Evolutionary conservation across 1,140 invertebrate species (phyloP), one percentile per base, ranked within the genome.

Genomic region (Camponotus vicinus): DNA sequence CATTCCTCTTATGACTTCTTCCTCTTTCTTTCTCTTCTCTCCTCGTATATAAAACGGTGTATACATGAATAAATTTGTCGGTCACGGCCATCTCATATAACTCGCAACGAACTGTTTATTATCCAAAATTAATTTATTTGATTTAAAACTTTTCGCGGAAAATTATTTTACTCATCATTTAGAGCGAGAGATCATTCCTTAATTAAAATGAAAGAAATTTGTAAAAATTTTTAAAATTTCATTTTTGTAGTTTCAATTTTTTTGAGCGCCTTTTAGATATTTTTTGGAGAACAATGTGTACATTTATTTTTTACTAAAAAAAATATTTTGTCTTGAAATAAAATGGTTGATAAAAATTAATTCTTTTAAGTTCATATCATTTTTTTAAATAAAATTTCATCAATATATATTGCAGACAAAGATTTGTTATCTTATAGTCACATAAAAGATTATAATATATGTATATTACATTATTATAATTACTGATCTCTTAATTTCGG

Each of bases 101-200:
- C 3, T 8, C 13, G 7, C 11, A 45, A 52, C 40, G 15, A 55
- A 73, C 32, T 73, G 27, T 49, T 32, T 79, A 57, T 71, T 80
- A 78, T 88, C 83, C 71, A 75, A 85, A 88, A 92, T 93, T 88
- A 88, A 92, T 93, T 88, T 91, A 84, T 91, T 85, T 92, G 37
- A 42, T 45, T 55, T 71, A 76, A 3, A 49, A 49, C 13, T 66
- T 80, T 57, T 37, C n/a, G 27, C 13, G 8, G 45, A 42, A 82
- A 3, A 79, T 52, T 3, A 11, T 5, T 71, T 18, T 11, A 8
- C n/a, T 40, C 5, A 2, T 40, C 5, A 0, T 78, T 45, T 11
- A 8, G 32, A 78, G 27, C 15, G 11, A 57, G n/a, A 63, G 32
- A 3, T 18, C 15, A 18, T 34, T 57, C 42, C 11, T 64, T 13